Base-by-base conservation (phyloP, 2,888 invertebrate genomes). In the Himalopsyche tibetana region DNA sequence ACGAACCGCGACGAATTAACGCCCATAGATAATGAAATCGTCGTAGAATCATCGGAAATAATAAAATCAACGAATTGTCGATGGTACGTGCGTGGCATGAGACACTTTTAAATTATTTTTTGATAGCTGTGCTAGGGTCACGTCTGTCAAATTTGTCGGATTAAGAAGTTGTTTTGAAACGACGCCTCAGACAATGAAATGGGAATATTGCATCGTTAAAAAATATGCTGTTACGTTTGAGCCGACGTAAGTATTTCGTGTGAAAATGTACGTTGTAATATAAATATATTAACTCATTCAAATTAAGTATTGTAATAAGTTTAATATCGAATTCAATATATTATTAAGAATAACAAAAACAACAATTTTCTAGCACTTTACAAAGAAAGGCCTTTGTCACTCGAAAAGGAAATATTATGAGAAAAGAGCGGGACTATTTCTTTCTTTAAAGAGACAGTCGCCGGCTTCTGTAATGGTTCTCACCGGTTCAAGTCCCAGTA, bases 71-170 rank as follows among this genome's bases (percentile, higher is more conserved):
- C 63, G 19, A 63, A 63, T 63, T 63, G 19, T 63, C 63, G 28
- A 63, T 63, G 63, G 63, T 63, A 63, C 63, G 63, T 63, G 63
- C 63, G 28, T 63, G 63, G 63, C 63, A 28, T 19, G 28, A 19
- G n/a, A 63, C 63, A 63, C 28, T 63, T 63, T 19, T 63, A 19
- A 63, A 63, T 63, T 28, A 63, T 28, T 19, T 63, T 19, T 63
- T 28, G n/a, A 63, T 63, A 15, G 63, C n/a, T 63, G n/a, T 63
- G n/a, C n/a, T 63, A 4, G 63, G 63, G 63, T 63, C 63, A 63
- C 63, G 63, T 63, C 63, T 63, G 63, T 63, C 63, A 63, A 63
- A 63, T 63, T 63, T 63, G 63, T 63, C 28, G 63, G 63, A 63
- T 63, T 19, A 63, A 63, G 63, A 63, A 19, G 63, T 15, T 11